phyloP scores from a whole-genome alignment of 2,888 invertebrate genomes.

The Brenthis hecate region DNA sequence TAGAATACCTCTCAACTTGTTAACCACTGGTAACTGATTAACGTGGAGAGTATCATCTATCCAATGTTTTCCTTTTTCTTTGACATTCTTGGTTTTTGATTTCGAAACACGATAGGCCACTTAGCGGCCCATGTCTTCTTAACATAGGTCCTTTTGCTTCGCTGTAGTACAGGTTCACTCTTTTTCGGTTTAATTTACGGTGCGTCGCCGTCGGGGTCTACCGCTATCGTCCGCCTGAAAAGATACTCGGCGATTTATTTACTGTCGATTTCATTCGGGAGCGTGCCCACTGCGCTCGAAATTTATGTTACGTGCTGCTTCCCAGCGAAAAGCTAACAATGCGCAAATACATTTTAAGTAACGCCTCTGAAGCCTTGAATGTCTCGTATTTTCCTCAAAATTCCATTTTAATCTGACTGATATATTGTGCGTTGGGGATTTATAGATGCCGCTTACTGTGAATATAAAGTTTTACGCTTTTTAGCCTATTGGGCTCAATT shows the following conservation, averaged over 20 bases:
- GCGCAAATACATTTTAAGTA: slow-evolving; percentile 70
- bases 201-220: slow-evolving; percentile 64
- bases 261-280: slow-evolving; percentile 68
- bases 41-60: slow-evolving; percentile 54
- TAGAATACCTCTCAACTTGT: slow-evolving; percentile 17
- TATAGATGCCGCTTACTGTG: slow-evolving; percentile 29
- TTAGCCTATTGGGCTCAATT: slow-evolving; percentile 8
- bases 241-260: slow-evolving; percentile 68
- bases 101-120: slow-evolving; percentile 79
- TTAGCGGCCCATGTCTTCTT: slow-evolving; percentile 76
- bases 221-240: slow-evolving; percentile 60
- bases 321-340: slow-evolving; percentile 70
- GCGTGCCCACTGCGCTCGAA: slow-evolving; percentile 68
- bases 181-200: slow-evolving; percentile 77
- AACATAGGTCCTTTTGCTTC: slow-evolving; percentile 74
- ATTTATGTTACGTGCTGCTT: slow-evolving; percentile 70
- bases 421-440: slow-evolving; percentile 38
- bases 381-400: slow-evolving; percentile 67
- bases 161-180: slow-evolving; percentile 66
- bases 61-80: slow-evolving; percentile 59
- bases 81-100: slow-evolving; percentile 65
- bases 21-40: slow-evolving; percentile 54
- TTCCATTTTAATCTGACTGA: slow-evolving; percentile 61
- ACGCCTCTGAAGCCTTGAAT: slow-evolving; percentile 63
- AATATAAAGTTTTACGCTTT: slow-evolving; percentile 19